Evolutionary conservation across 1,140 invertebrate species (phyloP).

Genomic region (Reticulitermes speratus): DNA sequence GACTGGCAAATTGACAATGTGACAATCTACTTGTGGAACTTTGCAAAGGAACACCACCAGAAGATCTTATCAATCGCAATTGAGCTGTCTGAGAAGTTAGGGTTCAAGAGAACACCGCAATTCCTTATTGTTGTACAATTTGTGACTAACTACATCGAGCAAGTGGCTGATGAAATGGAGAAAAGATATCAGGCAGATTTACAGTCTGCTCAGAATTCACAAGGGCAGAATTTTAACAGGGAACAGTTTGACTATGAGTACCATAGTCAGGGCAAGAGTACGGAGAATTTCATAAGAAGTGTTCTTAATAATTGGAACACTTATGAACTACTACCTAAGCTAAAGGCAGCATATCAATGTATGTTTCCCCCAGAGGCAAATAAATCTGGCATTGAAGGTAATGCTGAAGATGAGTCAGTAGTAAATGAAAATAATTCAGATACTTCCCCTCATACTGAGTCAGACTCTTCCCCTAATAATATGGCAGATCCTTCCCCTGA

Average conservation of each 20-base stretch:
- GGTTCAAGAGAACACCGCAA: background rate
- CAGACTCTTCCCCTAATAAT: too few species aligned
- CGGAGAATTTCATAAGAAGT: background rate
- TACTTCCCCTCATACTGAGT: too few species aligned
- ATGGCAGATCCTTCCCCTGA: too few species aligned
- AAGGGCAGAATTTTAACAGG: background rate
- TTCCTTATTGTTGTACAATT: background rate
- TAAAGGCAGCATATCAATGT: background rate
- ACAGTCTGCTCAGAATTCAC: background rate
- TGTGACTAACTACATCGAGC: background rate
- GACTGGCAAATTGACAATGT: background rate
- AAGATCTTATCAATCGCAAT: background rate
- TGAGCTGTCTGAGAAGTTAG: background rate
- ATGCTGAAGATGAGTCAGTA: too few species aligned
- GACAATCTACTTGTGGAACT: background rate
- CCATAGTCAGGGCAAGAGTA: background rate
- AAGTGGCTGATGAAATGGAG: background rate
- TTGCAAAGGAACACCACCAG: background rate
- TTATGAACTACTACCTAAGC: background rate
- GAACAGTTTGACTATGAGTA: background rate
- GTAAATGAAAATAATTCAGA: too few species aligned
- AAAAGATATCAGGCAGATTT: background rate
- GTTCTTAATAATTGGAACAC: background rate
- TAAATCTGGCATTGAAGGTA: too few species aligned
- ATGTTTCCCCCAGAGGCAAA: background rate